A percentile compares a stretch with the other conserved stretches of the same genome.
Conservation (phyloP, 2,888 invertebrate genomes). For the Nineta flava region DNA sequence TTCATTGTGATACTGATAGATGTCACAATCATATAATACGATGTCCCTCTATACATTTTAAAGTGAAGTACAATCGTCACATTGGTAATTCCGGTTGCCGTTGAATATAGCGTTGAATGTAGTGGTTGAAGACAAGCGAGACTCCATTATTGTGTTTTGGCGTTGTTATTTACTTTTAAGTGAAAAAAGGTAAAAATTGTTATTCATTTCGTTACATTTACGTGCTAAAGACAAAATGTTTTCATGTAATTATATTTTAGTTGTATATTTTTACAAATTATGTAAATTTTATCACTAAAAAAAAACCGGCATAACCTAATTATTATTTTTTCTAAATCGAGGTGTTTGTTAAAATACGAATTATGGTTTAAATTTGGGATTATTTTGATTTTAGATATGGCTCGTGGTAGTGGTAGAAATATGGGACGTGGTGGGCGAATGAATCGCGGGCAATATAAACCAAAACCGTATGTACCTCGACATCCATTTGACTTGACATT, state of each 20-base stretch:
- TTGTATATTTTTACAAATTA: no score
- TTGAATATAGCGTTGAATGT: no score
- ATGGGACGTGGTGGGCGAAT: conserved; percentile 46
- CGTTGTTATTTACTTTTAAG: no score
- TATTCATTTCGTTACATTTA: no score
- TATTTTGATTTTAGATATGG: conserved; percentile 39
- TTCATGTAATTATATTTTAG: no score
- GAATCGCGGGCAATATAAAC: conserved; percentile 46
- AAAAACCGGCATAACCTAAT: neutral
- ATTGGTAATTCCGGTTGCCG: no score
- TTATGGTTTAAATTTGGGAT: neutral
- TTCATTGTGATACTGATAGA: neutral
- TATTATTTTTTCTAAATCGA: neutral
- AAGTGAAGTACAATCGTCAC: neutral
- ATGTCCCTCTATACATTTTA: neutral
- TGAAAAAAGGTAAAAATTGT: no score
- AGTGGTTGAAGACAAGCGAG: no score
- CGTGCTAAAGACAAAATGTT: no score
- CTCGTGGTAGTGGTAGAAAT: conserved; percentile 49
- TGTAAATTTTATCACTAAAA: neutral
- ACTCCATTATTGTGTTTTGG: no score
- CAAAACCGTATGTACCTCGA: conserved; percentile 49
- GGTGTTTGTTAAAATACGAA: neutral
- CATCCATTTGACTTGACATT: conserved; percentile 79
- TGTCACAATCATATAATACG: neutral